These are phyloP conservation scores for Acrocephalus kingi DNA, from an alignment of 2,113 vertebrate species.

Conservation along the genomic window DNA sequence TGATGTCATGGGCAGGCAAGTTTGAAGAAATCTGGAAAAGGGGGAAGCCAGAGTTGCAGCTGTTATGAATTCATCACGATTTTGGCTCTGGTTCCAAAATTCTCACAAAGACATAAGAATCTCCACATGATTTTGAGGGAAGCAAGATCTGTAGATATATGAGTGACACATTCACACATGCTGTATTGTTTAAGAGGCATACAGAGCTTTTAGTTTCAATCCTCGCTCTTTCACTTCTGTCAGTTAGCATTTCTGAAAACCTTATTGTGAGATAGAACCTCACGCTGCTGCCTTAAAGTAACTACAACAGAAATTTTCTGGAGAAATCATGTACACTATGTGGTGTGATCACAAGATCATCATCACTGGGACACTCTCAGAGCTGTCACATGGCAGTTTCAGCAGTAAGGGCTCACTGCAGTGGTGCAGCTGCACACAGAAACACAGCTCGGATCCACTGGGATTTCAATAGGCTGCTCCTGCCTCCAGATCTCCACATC, in stretches of 20 bases:
- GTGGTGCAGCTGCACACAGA: neutral
- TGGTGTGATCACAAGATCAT: neutral
- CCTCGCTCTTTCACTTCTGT: neutral
- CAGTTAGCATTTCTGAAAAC: neutral
- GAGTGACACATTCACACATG: constrained; percentile 4
- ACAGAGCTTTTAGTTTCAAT: neutral
- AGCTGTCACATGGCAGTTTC: neutral
- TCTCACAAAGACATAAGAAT: constrained; percentile 41
- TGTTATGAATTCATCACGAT: constrained; percentile 58
- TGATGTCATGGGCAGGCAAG: constrained; percentile 6
- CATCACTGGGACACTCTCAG: neutral
- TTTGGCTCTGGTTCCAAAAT: constrained; percentile 40
- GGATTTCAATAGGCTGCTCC: neutral
- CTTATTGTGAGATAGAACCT: neutral
- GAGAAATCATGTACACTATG: neutral
- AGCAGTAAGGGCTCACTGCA: neutral
- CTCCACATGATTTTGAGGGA: constrained; percentile 36
- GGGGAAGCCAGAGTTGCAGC: constrained; percentile 31
- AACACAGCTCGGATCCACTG: rapidly evolving
- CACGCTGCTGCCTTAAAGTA: neutral
- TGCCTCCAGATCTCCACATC: neutral
- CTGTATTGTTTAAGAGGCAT: constrained; percentile 29
- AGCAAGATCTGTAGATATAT: neutral
- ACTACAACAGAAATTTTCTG: neutral
- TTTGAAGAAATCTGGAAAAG: neutral